Evolutionary conservation across 2,113 vertebrate genomes (phyloP), one percentile per base, ranked within the genome.

Genomic region (Lonchura striata): DNA sequence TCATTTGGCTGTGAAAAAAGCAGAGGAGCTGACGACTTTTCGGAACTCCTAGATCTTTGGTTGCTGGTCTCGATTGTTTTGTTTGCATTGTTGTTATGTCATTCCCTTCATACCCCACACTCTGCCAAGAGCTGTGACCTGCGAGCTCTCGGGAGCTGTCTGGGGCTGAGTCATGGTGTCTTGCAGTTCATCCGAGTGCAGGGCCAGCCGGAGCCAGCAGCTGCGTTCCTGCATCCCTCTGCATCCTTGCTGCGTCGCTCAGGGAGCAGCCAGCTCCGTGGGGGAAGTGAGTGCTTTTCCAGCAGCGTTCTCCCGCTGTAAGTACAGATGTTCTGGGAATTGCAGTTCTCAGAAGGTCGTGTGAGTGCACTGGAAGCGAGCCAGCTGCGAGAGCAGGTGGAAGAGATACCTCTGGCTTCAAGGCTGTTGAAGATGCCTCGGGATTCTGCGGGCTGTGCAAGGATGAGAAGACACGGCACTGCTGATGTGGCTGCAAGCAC

Each of bases 101-200:
- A 80, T 93, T 70, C 68, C 30, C 21, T 87, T 91, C 59, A 2
- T 61, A 14, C 59, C 77, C 66, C 12, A 3, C 30, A 6, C 9
- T 0, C 63, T 92, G 91, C 90, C 68, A 86, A 64, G 82, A 86
- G 82, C 91, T 91, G 6, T 66, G 72, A 61, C 85, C 59, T 87
- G 49, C 42, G 57, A 88, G 84, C 50, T 94, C 84, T 80, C 74
- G 63, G 90, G 94, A 80, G 93, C 84, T 22, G 70, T 64, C 75
- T 94, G 87, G 66, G 78, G 86, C 91, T 96, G 94, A 95, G 89
- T 97, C 95, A 94, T 80, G 75, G 60, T 91, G 86, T 72, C 74
- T 82, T 85, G 90, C 85, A 88, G 84, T 94, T 94, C 79, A 91
- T 82, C 70, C 0, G 87, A 93, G 84, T 77, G 66, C 95, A 91